Evolutionary conservation across 1,140 invertebrate genomes (phyloP).

Genomic region (Cryptotermes secundus): DNA sequence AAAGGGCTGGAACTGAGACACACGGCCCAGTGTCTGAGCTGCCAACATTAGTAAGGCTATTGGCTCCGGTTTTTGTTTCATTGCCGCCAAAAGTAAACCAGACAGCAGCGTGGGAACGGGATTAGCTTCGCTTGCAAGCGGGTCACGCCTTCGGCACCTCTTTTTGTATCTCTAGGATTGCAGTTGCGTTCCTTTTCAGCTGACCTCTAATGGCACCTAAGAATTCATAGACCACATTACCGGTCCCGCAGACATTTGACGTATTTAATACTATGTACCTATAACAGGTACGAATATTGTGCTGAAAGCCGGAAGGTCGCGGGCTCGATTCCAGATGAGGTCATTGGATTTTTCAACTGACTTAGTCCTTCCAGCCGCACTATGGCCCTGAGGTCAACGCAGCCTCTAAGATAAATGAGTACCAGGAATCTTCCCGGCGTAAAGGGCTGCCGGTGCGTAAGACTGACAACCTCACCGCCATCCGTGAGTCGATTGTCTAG

Average conservation of each 20-base stretch:
- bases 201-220: background rate
- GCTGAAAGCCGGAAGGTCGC: no score
- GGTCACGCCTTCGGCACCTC: background rate
- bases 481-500: no score
- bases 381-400: no score
- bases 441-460: no score
- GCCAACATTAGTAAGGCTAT: background rate
- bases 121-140: background rate
- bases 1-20: background rate
- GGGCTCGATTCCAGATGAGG: no score
- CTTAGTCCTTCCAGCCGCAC: no score
- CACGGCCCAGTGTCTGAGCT: background rate
- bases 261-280: no score
- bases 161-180: background rate
- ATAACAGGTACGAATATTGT: no score
- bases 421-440: no score
- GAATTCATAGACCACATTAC: background rate
- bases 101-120: background rate
- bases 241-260: background rate
- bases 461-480: no score
- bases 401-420: no score
- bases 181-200: background rate
- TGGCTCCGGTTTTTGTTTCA: background rate
- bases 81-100: background rate
- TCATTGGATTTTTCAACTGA: no score